Percentiles rank a stretch among this genome's conserved stretches.
Conservation (phyloP, 1,140 invertebrate genomes). For the Pseudomyrmex dendroicus region DNA sequence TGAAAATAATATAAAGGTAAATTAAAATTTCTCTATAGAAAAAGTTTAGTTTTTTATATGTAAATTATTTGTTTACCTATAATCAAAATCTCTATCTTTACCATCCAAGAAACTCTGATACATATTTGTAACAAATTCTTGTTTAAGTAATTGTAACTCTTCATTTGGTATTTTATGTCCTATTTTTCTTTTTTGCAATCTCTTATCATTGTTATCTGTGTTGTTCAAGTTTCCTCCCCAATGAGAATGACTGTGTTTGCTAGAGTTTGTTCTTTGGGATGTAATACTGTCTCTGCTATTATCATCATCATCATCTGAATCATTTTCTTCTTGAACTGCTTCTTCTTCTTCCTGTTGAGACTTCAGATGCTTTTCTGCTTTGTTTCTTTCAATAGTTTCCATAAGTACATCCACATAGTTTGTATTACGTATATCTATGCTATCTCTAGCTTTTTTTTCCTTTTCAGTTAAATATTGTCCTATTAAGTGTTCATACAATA, state of each 20-base stretch:
- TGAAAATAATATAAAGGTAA: slow-evolving; percentile 71
- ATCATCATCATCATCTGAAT: slow-evolving; percentile 78
- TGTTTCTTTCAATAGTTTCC: slow-evolving; percentile 88
- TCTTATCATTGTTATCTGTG: slow-evolving; percentile 10
- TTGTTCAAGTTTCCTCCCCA: slow-evolving; percentile 64
- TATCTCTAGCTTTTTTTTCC: slow-evolving; percentile 89
- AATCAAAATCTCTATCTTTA: slow-evolving; percentile 94
- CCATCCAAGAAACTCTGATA: slow-evolving; percentile 94
- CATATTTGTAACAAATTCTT: slow-evolving; percentile 96
- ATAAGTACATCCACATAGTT: slow-evolving; percentile 89
- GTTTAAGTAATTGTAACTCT: slow-evolving; percentile 88
- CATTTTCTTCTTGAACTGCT: slow-evolving; percentile 74
- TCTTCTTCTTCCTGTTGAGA: slow-evolving; percentile 85
- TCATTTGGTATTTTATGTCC: slow-evolving; percentile 72
- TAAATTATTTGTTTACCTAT: slow-evolving; percentile 84
- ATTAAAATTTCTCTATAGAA: neutral
- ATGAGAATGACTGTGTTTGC: slow-evolving; percentile 19
- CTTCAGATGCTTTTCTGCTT: slow-evolving; percentile 87
- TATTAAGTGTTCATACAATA: slow-evolving; percentile 94
- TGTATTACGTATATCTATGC: slow-evolving; percentile 85
- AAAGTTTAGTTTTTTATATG: neutral
- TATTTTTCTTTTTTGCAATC: slow-evolving; percentile 24
- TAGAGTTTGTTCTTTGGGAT: neutral
- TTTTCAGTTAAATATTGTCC: slow-evolving; percentile 93
- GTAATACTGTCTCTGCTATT: slow-evolving; percentile 67